Evolutionary conservation across 2,888 invertebrate genomes (phyloP), one percentile per base, ranked within the genome.

Genomic region (Muschampia plurimacula): DNA sequence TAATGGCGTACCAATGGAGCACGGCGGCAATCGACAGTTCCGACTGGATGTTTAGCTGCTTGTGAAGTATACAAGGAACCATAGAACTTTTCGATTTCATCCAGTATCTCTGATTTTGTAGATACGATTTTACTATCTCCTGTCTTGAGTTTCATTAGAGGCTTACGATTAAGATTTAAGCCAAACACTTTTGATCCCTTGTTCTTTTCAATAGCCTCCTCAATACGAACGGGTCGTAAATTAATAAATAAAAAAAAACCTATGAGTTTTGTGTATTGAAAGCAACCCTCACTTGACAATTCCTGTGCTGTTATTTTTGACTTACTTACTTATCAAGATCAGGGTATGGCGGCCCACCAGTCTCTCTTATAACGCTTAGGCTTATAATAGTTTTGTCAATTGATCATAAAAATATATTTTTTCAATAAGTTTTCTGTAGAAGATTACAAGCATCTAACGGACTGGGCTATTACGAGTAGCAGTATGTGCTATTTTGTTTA

Each of bases 251-350:
- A 22, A 22, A 22, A 22, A 22, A 22, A 22, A 22, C 22, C 22
- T 22, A 22, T 22, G 22, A 22, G 22, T 22, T 22, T 22, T 22
- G 22, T 22, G 22, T 22, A 44, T 44, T 44, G 32, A 9, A 65
- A 70, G 70, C 70, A 46, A 6, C 46, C 70, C 46, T 36, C 59
- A 63, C 22, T 70, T 70, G 70, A 59, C 12, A 12, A 59, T 15
- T 59, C 4, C 70, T 65, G 65, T 15, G 36, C 36, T 70, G 65
- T 70, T 70, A 70, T 70, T 70, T 70, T 70, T 70, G 70, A 70
- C 65, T 65, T 70, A 65, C 63, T 57, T 46, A 36, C 46, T 70
- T 70, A 70, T 70, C 70, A 70, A 63, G 70, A 70, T 65, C 70
- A 46, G 46, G 13, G 70, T 70, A 70, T 65, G 57, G 9, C 59